Evolutionary conservation across 2,113 vertebrate species (phyloP), one percentile per base, ranked within the genome.

Genomic region (Lethenteron reissneri): DNA sequence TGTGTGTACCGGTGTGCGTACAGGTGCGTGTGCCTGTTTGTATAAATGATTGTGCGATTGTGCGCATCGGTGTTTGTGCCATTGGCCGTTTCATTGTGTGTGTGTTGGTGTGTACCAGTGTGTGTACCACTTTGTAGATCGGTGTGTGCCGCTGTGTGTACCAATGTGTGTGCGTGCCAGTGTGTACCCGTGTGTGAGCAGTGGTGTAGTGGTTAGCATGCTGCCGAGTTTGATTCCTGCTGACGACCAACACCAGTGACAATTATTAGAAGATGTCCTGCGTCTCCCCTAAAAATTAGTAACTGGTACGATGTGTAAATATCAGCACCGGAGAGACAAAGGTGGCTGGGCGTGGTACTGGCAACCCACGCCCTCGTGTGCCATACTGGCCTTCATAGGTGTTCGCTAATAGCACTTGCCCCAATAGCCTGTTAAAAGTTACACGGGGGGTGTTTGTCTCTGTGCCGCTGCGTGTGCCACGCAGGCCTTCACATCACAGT

Each of bases 401-500:
- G 41, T 6, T 5, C 41, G 41, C 41, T 41, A 41, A 41, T 41
- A 41, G 41, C 41, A 41, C 41, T 41, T 41, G 41, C 41, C 41
- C 41, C 41, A 41, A 6, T 41, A 41, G 41, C 41, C 41, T 41
- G 41, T 41, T 41, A 41, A 41, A 41, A 41, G 41, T 41, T 41
- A 41, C 41, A 41, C 41, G 41, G 41, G 41, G 41, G 41, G 5
- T 41, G 5, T 41, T 41, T 6, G 41, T 41, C 41, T 68, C 62
- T 11, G 21, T 25, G 21, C 21, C 21, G 21, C 0, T 0, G 7
- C 71, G 69, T 74, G 12, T 71, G 70, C 0, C 74, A 69, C 12
- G 15, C 76, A 92, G 88, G 89, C 85, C 76, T 91, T 90, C 78
- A 88, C 89, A 75, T 87, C 88, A 73, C 87, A 88, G 72, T 91